Conservation (phyloP, 2,888 invertebrate genomes). For the Thyatira batis region DNA sequence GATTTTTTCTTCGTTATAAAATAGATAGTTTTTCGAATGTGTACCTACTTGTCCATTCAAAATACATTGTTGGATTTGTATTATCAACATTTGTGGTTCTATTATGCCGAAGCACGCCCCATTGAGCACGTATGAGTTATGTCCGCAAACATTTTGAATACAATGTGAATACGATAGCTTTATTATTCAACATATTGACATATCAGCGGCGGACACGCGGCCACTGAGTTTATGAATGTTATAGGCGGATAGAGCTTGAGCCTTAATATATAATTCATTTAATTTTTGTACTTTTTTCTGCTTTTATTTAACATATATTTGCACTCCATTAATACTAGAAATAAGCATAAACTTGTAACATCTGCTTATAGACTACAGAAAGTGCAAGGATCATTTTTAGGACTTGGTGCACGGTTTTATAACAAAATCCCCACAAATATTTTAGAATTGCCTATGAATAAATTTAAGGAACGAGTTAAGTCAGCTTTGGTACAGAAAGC, state of each 20-base stretch:
- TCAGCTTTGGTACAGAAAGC: no score
- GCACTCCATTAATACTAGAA: no score
- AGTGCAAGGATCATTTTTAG: no score
- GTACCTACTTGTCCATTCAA: no score
- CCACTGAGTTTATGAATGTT: conserved; percentile 7
- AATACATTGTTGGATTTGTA: conserved; percentile 8
- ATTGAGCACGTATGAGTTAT: conserved; percentile 47
- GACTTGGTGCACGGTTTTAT: no score
- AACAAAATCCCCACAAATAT: no score
- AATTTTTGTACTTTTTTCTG: neutral
- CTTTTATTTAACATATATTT: no score
- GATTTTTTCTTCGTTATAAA: neutral
- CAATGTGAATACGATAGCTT: conserved; percentile 18
- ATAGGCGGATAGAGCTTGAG: conserved; percentile 5
- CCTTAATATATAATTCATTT: conserved; percentile 2
- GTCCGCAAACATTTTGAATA: conserved; percentile 49
- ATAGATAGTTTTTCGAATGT: no score
- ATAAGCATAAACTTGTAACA: no score
- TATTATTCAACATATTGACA: conserved; percentile 36
- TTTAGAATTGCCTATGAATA: no score
- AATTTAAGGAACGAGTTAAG: no score
- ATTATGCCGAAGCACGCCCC: conserved; percentile 28
- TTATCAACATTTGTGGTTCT: conserved; percentile 23
- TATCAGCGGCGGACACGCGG: conserved; percentile 13
- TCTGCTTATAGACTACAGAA: no score